These are phyloP conservation scores for Thelaira solivaga DNA, from an alignment of 2,888 invertebrate species.

Conservation along the genomic window DNA sequence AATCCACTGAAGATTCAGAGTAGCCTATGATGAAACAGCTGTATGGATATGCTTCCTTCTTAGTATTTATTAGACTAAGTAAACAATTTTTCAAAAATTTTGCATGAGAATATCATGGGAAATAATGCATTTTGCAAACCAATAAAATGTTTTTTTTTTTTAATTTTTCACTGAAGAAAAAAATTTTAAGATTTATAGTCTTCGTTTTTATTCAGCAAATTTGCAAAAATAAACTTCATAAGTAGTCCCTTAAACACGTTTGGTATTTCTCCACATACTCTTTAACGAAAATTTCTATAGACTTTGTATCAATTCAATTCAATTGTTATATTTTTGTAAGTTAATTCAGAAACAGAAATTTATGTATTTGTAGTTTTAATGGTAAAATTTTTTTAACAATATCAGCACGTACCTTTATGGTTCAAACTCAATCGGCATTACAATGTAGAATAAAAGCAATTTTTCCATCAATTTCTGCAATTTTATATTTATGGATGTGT, in stretches of 20 bases:
- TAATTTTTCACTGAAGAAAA: too few species aligned
- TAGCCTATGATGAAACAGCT: too few species aligned
- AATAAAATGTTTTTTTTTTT: too few species aligned
- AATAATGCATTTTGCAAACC: too few species aligned
- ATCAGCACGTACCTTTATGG: conserved; percentile 61
- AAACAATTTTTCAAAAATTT: too few species aligned
- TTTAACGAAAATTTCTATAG: neutral
- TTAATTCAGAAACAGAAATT: conserved; percentile 28
- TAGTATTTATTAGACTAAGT: too few species aligned
- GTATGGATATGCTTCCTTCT: too few species aligned
- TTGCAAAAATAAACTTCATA: conserved; percentile 36
- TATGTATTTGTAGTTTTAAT: conserved; percentile 57
- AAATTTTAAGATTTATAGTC: conserved; percentile 23
- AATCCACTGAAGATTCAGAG: too few species aligned
- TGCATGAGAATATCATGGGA: too few species aligned
- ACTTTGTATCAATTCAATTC: conserved; percentile 23
- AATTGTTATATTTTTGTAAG: neutral
- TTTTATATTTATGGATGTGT: neutral
- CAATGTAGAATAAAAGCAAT: conserved; percentile 22
- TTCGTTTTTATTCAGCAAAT: conserved; percentile 24
- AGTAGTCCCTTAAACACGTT: conserved; percentile 15
- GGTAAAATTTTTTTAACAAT: conserved; percentile 51
- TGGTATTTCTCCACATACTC: neutral
- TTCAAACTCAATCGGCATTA: conserved; percentile 59
- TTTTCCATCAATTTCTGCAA: neutral